Percentiles rank a stretch among this genome's conserved stretches.
Conservation (phyloP, 2,113 vertebrate genomes). For the cattle (Bos taurus) region ARS-UCD2.0 NC_037341.1:74615001-74615500, state of each 20-base stretch:
- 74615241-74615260: not conserved
- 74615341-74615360: not conserved
- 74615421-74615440: not conserved
- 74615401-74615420: not conserved
- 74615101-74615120: not conserved
- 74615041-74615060: not conserved
- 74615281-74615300: not conserved
- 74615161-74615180: not conserved
- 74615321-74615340: not conserved
- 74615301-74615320: rapidly evolving
- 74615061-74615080: not conserved
- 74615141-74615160: not conserved
- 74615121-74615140: not conserved
- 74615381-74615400: not conserved
- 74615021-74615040: not conserved
- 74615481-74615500: not conserved
- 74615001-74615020: not conserved
- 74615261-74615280: not conserved
- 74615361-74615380: not conserved
- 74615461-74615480: not conserved
- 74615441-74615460: not conserved
- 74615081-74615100: not conserved
- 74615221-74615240: not conserved
- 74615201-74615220: not conserved
- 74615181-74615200: not conserved